Conservation (phyloP, 2,888 invertebrate genomes). For the Aradus depressus region DNA sequence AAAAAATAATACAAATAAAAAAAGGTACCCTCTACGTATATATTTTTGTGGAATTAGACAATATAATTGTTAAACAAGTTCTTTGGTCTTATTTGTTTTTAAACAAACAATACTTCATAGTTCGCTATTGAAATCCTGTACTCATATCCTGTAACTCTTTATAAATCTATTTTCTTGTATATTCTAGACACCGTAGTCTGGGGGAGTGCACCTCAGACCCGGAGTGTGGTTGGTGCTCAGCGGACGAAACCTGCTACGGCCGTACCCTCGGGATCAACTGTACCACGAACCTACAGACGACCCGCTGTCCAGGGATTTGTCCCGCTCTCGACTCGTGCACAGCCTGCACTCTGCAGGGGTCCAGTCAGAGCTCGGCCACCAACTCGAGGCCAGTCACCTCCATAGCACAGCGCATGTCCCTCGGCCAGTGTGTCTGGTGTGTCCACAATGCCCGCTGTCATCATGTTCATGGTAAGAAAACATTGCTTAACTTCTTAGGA, state of each 20-base stretch:
- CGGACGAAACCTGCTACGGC: conserved; percentile 69
- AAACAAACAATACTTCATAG: too few relatives aligned
- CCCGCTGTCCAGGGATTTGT: conserved; percentile 79
- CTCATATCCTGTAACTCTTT: not conserved
- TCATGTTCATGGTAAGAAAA: conserved; percentile 58
- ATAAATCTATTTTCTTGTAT: not conserved
- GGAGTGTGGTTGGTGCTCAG: conserved; percentile 89
- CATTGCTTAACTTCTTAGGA: not conserved
- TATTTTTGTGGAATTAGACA: too few relatives aligned
- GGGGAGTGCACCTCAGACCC: conserved; percentile 79
- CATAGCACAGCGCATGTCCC: conserved; percentile 63
- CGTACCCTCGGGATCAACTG: conserved; percentile 78
- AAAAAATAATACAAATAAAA: too few relatives aligned
- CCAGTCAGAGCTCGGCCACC: conserved; percentile 35
- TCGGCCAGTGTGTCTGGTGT: conserved; percentile 83
- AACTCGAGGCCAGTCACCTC: conserved; percentile 35
- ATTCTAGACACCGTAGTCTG: conserved; percentile 55
- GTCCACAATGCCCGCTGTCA: conserved; percentile 86
- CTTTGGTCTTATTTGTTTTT: too few relatives aligned
- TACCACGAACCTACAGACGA: conserved; percentile 79
- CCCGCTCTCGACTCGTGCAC: conserved; percentile 80
- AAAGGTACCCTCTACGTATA: too few relatives aligned
- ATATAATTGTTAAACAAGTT: too few relatives aligned
- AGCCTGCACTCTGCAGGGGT: conserved; percentile 75
- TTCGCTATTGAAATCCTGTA: not conserved